Conservation (phyloP, 2,113 vertebrate species). For the Phasianus colchicus region DNA sequence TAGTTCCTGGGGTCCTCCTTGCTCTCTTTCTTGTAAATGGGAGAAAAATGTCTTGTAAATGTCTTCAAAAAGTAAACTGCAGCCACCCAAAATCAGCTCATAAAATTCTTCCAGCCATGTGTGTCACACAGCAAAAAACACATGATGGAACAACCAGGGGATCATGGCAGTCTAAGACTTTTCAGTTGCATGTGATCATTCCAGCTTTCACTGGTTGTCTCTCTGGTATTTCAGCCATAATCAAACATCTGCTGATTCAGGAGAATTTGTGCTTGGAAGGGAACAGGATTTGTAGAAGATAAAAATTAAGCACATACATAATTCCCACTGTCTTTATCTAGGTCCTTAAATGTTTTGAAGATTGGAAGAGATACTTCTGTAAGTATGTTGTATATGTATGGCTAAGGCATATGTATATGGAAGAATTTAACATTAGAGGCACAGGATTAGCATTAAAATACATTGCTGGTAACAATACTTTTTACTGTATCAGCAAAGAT, state of each 20-base stretch:
- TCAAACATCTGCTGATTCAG: background rate
- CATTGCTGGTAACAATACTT: background rate
- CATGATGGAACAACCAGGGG: accelerated
- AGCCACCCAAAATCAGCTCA: background rate
- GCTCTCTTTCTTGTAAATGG: too few species aligned
- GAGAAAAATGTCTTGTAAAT: too few species aligned
- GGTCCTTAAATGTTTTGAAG: background rate
- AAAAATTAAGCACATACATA: background rate
- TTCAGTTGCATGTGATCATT: background rate
- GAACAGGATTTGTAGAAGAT: background rate
- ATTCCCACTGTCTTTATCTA: background rate
- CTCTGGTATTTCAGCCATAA: background rate
- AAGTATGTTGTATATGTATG: too few species aligned
- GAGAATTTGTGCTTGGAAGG: background rate
- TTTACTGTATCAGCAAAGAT: background rate
- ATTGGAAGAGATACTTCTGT: background rate
- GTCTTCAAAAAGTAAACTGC: background rate
- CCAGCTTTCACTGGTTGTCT: background rate
- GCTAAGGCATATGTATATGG: background rate
- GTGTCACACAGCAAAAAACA: background rate
- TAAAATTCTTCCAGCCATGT: background rate
- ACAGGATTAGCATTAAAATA: background rate
- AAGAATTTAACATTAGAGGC: background rate
- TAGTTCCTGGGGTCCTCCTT: too few species aligned
- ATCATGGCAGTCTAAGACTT: background rate